Base-by-base conservation (phyloP, 2,888 invertebrate species). In the Nycteola revayana region DNA sequence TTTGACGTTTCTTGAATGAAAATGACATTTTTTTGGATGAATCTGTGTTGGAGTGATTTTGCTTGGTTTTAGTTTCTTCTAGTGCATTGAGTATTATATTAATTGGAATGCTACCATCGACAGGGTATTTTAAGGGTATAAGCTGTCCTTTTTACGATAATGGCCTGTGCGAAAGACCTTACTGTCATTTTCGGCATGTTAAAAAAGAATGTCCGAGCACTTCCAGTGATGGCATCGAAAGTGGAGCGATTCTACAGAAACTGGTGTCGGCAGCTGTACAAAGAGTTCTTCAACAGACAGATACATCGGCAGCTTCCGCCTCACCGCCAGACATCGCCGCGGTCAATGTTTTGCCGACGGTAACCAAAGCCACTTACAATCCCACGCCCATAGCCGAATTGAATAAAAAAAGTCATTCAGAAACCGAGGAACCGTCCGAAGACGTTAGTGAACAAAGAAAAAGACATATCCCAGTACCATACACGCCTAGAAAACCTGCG, bases 161-260 rank as follows among this genome's bases (percentile, higher is more conserved):
- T 70, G 94, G 93, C 43, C 84, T 92, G 30, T 98, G 98, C 83
- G 94, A 94, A 56, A 90, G 98, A 63, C 96, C 97, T 10, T 96
- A 97, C 81, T 98, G 98, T 85, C 97, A 97, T 85, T 98, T 95
- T 79, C 93, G 95, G 68, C 98, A 98, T 81, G 90, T 92, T 53
- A 94, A 92, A 66, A 94, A 92, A 88, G 95, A 95, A 89, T 61
- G 66, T 42, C 75, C 75, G 44, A 81, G 75, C 49, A 67, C 77
- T 37, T 43, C 64, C 41, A 76, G 76, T 45, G 80, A 85, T 36
- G 79, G 80, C 25, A 67, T 89, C 42, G 81, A 90, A 59, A 82
- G 83, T 77, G 80, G 87, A 46, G 85, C 87, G 42, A 89, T 90
- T 51, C 65, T 92, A 44, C 90, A 91, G 53, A 90, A 91, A 66